phyloP scores from a whole-genome alignment of 2,113 vertebrate species.

The Cynoglossus semilaevis region DNA sequence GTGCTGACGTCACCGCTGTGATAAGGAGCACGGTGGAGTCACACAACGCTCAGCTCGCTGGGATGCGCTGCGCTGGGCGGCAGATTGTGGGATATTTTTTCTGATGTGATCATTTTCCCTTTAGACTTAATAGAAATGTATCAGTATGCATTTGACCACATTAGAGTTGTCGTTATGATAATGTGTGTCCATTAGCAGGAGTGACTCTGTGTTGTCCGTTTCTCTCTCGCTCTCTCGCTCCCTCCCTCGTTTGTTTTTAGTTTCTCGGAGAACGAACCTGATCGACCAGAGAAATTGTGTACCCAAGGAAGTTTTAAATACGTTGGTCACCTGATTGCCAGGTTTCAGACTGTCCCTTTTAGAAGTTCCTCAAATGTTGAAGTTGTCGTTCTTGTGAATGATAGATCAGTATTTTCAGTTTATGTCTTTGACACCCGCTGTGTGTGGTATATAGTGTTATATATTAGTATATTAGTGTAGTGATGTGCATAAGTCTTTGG shows the following conservation, averaged over 20 bases:
- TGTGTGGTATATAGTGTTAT: background rate
- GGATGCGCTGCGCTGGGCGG: constrained; percentile 9
- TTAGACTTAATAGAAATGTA: no score
- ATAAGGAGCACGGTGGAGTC: constrained; percentile 40
- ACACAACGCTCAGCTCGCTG: constrained; percentile 10
- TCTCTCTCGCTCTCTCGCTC: constrained; percentile 5
- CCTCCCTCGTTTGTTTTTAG: background rate
- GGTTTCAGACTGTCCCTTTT: background rate
- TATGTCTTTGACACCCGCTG: constrained; percentile 7
- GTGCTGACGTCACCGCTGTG: constrained; percentile 58
- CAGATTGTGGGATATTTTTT: constrained; percentile 59
- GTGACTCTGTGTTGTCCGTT: constrained; percentile 13
- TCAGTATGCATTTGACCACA: background rate
- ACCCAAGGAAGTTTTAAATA: no score
- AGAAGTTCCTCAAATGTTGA: background rate
- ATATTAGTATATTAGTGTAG: no score
- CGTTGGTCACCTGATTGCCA: background rate
- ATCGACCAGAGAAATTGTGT: no score
- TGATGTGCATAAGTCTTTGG: no score
- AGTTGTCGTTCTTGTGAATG: background rate
- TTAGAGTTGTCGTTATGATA: background rate
- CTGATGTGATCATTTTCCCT: background rate
- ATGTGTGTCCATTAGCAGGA: background rate
- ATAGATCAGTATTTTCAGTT: constrained; percentile 10
- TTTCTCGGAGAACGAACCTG: no score